These are phyloP conservation scores for Cecidostiba fungosa DNA, from an alignment of 2,888 invertebrate species.

Conservation along the genomic window DNA sequence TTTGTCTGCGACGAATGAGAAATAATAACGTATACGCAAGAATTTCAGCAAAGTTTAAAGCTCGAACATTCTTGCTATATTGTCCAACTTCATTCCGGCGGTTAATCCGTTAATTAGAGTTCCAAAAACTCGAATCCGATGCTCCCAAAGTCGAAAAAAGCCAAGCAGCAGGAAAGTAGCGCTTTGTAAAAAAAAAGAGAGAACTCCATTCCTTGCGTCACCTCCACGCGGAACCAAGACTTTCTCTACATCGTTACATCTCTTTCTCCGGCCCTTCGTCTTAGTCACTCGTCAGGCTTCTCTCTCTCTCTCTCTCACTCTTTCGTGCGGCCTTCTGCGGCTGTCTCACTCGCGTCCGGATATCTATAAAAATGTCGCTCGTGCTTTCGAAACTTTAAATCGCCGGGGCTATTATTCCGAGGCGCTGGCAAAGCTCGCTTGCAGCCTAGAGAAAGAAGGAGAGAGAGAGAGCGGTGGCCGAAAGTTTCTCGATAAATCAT, in stretches of 20 bases:
- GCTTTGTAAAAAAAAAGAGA: not conserved
- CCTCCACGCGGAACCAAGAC: not conserved
- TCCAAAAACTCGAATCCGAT: constrained; percentile 28
- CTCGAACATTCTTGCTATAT: not conserved
- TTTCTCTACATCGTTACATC: constrained; percentile 39
- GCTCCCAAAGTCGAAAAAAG: constrained; percentile 27
- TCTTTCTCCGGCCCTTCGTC: constrained; percentile 35
- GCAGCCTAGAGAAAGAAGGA: constrained; percentile 44
- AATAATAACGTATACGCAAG: too few species aligned
- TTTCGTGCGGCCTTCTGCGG: constrained; percentile 14
- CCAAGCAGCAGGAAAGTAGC: not conserved
- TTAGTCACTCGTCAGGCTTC: constrained; percentile 45
- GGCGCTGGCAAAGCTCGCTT: constrained; percentile 65
- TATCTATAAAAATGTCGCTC: constrained; percentile 71
- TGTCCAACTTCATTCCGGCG: not conserved
- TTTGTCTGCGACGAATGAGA: too few species aligned
- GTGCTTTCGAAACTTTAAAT: constrained; percentile 72
- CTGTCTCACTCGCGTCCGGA: constrained; percentile 59
- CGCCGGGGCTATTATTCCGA: constrained; percentile 71
- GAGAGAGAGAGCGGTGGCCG: constrained; percentile 51
- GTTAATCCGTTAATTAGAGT: constrained; percentile 24
- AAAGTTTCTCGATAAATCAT: constrained; percentile 76
- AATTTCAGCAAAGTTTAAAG: too few species aligned
- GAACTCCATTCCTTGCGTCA: constrained; percentile 24
- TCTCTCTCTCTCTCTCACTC: constrained; percentile 23